Evolutionary conservation across 2,113 vertebrate species (phyloP).

Genomic region (Taurulus bubalis): DNA sequence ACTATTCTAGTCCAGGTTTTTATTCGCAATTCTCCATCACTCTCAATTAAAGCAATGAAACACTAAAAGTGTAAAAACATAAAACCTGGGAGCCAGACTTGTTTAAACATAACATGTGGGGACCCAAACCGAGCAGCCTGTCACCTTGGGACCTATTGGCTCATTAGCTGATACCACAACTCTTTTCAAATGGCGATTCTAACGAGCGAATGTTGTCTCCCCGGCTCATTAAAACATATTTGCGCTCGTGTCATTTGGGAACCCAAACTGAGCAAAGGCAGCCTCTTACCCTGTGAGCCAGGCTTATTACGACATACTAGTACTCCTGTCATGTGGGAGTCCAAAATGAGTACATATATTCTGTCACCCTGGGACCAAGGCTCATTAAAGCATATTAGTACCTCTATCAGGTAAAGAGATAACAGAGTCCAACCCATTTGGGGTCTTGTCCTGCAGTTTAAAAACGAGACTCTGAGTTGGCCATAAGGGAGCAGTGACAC

Average conservation of each 20-base stretch:
- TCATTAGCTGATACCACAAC: conserved; percentile 41
- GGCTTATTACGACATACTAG: conserved; percentile 52
- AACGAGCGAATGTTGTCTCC: conserved; percentile 31
- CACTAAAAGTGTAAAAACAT: background rate
- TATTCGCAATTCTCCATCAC: conserved; percentile 34
- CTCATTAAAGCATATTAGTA: conserved; percentile 64
- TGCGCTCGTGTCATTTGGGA: conserved; percentile 33
- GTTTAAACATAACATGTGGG: conserved; percentile 23
- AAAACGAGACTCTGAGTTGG: conserved; percentile 32
- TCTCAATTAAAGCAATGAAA: conserved; percentile 20
- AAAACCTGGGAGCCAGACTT: conserved; percentile 25
- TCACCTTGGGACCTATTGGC: conserved; percentile 36
- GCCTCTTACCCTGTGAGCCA: conserved; percentile 9
- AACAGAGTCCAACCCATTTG: conserved; percentile 46
- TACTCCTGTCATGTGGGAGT: conserved; percentile 39
- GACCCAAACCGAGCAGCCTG: conserved; percentile 14
- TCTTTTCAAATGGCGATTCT: conserved; percentile 13
- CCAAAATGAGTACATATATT: conserved; percentile 34
- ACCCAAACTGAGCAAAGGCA: conserved; percentile 34
- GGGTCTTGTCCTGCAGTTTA: conserved; percentile 50
- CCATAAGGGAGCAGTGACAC: conserved; percentile 33
- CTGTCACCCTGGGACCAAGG: conserved; percentile 36
- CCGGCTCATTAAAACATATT: conserved; percentile 60
- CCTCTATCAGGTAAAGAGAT: conserved; percentile 50
- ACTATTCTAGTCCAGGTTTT: background rate